These are phyloP conservation scores for Neotoma lepida DNA, from an alignment of 2,113 vertebrate species.

Conservation along the genomic window DNA sequence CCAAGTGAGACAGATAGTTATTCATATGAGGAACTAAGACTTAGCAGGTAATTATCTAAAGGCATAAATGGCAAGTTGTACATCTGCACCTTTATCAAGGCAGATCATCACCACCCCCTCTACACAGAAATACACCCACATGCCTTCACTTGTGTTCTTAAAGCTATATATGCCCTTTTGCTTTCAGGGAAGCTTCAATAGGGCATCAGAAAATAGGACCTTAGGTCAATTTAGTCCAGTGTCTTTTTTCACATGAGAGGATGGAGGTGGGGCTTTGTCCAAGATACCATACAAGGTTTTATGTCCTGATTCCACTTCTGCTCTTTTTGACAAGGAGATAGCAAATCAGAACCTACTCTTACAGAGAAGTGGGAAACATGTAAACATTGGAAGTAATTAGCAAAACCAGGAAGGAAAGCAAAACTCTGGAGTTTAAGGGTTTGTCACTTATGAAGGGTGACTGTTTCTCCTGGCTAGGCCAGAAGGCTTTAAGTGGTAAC, in stretches of 20 bases:
- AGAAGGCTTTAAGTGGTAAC: background rate
- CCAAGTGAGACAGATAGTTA: background rate
- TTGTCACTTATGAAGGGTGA: background rate
- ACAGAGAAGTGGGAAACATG: background rate
- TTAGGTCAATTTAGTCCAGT: background rate
- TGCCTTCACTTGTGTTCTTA: background rate
- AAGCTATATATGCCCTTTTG: background rate
- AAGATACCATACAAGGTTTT: background rate
- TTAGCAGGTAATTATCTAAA: background rate
- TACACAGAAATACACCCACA: background rate
- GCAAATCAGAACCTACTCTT: background rate
- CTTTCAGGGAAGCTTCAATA: background rate
- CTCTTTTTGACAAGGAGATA: background rate
- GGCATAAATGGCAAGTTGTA: background rate
- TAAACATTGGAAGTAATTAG: background rate
- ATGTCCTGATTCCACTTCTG: background rate
- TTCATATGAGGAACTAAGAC: background rate
- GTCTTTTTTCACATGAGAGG: background rate
- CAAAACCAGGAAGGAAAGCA: background rate
- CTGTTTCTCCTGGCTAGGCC: constrained; percentile 5
- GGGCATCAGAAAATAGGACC: background rate
- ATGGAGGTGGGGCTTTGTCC: background rate
- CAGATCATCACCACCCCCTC: background rate
- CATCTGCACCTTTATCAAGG: background rate
- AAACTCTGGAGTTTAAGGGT: background rate